These are phyloP conservation scores for Melanotaenia nigrans DNA, from an alignment of 2,797 vertebrate genomes.

Conservation along the genomic window DNA sequence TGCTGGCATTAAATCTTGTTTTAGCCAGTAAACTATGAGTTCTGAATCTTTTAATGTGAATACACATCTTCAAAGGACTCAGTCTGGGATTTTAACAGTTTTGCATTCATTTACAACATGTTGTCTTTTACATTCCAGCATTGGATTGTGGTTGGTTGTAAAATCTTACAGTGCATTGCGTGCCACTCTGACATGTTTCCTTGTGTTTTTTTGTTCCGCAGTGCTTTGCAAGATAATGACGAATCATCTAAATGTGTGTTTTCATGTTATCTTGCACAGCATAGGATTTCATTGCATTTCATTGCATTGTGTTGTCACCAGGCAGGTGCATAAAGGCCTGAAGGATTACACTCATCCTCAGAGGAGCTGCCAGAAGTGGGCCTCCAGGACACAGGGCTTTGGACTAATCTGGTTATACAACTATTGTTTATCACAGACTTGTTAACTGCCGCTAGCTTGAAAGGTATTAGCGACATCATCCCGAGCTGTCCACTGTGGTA, in stretches of 20 bases:
- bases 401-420: constrained; percentile 70
- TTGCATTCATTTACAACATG: constrained; percentile 25
- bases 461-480: constrained; percentile 68
- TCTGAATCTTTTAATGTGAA: neutral
- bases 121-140: neutral
- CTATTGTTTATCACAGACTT: constrained; percentile 58
- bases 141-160: constrained; percentile 11
- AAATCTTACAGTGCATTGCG: constrained; percentile 32
- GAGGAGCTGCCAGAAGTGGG: constrained; percentile 63
- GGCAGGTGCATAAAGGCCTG: constrained; percentile 69
- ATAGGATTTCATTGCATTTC: constrained; percentile 31
- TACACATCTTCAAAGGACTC: neutral
- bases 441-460: constrained; percentile 48
- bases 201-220: neutral
- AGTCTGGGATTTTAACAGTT: constrained; percentile 29
- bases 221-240: neutral
- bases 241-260: constrained; percentile 2
- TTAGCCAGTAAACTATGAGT: neutral
- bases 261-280: constrained; percentile 9
- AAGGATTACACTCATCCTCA: constrained; percentile 70
- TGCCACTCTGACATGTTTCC: constrained; percentile 12
- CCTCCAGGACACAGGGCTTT: constrained; percentile 63
- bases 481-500: constrained; percentile 51
- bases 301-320: constrained; percentile 41
- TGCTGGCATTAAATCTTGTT: neutral